These are phyloP conservation scores for Phocides pigmalion DNA, from an alignment of 1,140 invertebrate species.

Conservation along the genomic window DNA sequence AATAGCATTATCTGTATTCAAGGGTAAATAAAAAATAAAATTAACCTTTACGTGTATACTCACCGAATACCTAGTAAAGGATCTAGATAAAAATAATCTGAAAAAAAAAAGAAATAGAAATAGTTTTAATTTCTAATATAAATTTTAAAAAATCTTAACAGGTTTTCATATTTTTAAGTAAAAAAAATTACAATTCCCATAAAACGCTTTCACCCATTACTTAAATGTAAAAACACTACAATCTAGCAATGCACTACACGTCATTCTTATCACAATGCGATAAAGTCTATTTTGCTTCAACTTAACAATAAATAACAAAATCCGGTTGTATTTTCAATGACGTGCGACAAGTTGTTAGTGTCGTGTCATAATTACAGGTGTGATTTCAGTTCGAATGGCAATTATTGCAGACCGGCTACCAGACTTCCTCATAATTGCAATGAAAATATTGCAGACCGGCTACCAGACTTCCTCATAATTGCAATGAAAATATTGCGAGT, in stretches of 20 bases:
- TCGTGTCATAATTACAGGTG: not conserved
- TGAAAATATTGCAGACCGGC: not conserved
- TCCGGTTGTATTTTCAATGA: not conserved
- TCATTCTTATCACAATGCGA: not conserved
- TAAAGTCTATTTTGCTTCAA: not conserved
- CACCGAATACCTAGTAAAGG: too few species aligned
- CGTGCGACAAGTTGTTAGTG: conserved; percentile 5
- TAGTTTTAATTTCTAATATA: too few species aligned
- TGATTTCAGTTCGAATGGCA: not conserved
- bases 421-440: too few species aligned
- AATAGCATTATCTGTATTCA: too few species aligned
- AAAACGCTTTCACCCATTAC: not conserved
- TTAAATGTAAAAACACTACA: not conserved
- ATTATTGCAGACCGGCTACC: not conserved
- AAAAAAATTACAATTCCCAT: not conserved
- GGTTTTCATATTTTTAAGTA: too few species aligned
- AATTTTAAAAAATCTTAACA: too few species aligned
- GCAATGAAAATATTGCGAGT: not conserved
- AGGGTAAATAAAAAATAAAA: too few species aligned
- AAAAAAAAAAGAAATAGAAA: too few species aligned
- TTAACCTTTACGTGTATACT: too few species aligned
- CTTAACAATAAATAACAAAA: not conserved
- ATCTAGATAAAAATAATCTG: too few species aligned
- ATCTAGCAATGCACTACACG: not conserved
- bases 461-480: too few species aligned